phyloP scores from a whole-genome alignment of 37 sponge, comb jelly and placozoan species.

The Diacarnus erythraeanus region DNA sequence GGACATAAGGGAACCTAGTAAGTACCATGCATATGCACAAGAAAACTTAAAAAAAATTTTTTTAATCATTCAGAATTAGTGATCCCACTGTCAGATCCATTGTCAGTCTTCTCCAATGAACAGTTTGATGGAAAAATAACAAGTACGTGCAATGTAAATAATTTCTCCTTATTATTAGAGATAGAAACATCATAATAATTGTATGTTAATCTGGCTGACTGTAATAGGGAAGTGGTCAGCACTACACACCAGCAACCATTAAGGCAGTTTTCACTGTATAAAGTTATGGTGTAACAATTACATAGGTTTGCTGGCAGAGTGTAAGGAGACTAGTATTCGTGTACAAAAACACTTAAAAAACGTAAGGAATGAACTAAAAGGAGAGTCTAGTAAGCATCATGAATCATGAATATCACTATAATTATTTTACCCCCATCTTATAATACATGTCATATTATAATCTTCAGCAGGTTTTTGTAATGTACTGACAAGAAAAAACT shows the following conservation, averaged over 20 bases:
- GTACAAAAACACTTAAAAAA: neutral
- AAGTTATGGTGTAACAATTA: neutral
- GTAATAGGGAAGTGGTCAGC: neutral
- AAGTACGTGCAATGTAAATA: neutral
- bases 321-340: slow-evolving; percentile 5
- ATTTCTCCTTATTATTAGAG: neutral
- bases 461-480: neutral
- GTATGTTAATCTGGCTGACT: neutral
- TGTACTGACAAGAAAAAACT: neutral
- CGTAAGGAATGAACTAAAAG: neutral
- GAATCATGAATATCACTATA: neutral
- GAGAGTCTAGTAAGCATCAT: neutral
- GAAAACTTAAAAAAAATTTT: too few species aligned
- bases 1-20: neutral
- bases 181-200: neutral
- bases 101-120: neutral
- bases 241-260: neutral
- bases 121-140: neutral
- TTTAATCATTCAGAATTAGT: too few species aligned
- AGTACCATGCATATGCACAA: too few species aligned
- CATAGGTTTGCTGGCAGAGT: slow-evolving; percentile 22
- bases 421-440: neutral
- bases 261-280: too few species aligned
- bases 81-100: too few species aligned
- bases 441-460: too few species aligned